A percentile compares a stretch with the other conserved stretches of the same genome.
Evolutionary conservation across 2,113 vertebrate species (phyloP).

Genomic region (Melanerpes aurifrons): DNA sequence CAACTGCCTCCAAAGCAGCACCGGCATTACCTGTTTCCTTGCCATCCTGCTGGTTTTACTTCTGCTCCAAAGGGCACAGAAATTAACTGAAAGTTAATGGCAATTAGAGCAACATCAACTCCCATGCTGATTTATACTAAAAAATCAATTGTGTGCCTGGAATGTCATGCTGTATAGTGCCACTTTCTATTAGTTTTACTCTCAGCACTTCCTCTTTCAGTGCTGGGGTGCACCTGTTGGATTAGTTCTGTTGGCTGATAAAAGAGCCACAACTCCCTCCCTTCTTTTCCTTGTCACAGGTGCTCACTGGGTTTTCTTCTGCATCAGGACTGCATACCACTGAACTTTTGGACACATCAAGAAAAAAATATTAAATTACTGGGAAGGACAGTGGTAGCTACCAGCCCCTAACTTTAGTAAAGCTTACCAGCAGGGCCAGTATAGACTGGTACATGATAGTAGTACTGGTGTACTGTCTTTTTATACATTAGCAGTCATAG

Average conservation of each 20-base stretch:
- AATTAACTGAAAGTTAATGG: conserved; percentile 46
- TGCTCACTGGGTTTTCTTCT: background rate
- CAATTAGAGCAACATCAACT: conserved; percentile 30
- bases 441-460: background rate
- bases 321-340: background rate
- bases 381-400: background rate
- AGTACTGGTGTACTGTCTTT: background rate
- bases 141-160: conserved; percentile 27
- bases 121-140: conserved; percentile 1
- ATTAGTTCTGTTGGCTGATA: background rate
- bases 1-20: rapidly evolving
- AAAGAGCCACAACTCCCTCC: background rate
- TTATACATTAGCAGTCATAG: background rate
- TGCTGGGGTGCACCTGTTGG: background rate
- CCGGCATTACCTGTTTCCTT: background rate
- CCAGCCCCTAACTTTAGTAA: background rate
- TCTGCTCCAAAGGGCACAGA: conserved; percentile 8
- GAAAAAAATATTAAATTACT: background rate
- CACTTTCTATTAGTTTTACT: background rate
- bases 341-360: background rate
- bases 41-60: background rate
- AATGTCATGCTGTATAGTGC: background rate
- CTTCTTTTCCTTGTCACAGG: background rate
- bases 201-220: background rate
- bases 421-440: background rate